These are phyloP conservation scores for Pseudocheirus occidentalis DNA, from an alignment of 2,797 vertebrate species.

Conservation along the genomic window DNA sequence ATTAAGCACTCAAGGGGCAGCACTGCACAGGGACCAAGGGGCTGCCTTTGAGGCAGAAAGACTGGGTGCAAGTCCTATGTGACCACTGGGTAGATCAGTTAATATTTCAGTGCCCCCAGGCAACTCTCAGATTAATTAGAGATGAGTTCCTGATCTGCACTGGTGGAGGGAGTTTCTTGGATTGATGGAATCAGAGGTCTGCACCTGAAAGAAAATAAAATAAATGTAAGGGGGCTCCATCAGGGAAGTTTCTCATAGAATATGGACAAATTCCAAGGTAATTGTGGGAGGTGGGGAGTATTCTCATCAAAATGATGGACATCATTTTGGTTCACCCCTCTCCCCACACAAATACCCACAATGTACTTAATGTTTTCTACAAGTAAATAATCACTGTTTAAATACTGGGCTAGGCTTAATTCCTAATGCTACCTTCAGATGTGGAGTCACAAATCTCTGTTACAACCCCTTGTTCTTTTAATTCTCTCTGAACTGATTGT, in stretches of 20 bases:
- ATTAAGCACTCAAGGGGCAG: background rate
- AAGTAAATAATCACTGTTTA: slow-evolving; percentile 45
- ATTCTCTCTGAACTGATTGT: slow-evolving; percentile 57
- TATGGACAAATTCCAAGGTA: background rate
- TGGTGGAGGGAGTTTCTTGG: background rate
- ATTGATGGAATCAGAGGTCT: slow-evolving; percentile 1
- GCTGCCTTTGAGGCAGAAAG: background rate
- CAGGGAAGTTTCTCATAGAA: background rate
- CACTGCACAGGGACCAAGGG: background rate
- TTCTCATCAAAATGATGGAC: background rate
- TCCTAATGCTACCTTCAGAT: slow-evolving; percentile 23
- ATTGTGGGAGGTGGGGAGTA: background rate
- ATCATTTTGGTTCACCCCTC: background rate
- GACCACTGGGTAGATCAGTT: background rate
- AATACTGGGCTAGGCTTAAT: slow-evolving; percentile 46
- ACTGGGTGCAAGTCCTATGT: background rate
- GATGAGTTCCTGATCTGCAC: background rate
- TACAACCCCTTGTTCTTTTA: slow-evolving; percentile 43
- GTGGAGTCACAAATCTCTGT: slow-evolving; percentile 35
- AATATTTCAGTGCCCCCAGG: background rate
- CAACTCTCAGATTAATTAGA: slow-evolving; percentile 4
- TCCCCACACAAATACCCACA: background rate
- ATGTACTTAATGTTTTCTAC: background rate
- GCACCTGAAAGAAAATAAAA: slow-evolving; percentile 1
- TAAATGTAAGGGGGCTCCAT: background rate